Evolutionary conservation across 1,140 invertebrate species (phyloP).

Genomic region (Psilanteris sp.): DNA sequence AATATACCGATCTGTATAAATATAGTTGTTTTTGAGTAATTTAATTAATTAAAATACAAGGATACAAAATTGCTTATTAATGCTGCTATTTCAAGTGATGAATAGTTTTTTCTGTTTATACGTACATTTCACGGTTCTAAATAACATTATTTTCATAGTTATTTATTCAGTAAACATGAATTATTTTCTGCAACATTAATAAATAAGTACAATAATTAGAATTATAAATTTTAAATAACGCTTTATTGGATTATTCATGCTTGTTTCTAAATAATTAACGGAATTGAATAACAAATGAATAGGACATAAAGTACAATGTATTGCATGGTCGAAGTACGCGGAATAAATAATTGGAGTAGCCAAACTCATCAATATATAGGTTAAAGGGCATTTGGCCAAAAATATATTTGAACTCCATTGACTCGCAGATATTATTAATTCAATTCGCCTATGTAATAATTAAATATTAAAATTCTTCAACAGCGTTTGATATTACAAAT

Average conservation of each 20-base stretch:
- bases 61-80: slow-evolving; percentile 12
- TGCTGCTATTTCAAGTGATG: slow-evolving; percentile 30
- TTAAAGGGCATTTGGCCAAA: slow-evolving; percentile 40
- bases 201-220: background rate
- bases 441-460: background rate
- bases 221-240: slow-evolving; percentile 1
- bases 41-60: no score
- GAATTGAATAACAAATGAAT: slow-evolving; percentile 25
- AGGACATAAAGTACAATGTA: slow-evolving; percentile 8
- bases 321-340: slow-evolving; percentile 9
- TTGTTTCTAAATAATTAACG: slow-evolving; percentile 14
- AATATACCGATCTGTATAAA: no score
- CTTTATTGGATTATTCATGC: slow-evolving; percentile 8
- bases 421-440: slow-evolving; percentile 12
- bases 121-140: no score
- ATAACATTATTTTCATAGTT: no score
- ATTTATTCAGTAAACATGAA: no score
- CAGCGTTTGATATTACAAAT: slow-evolving; percentile 14
- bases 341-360: slow-evolving; percentile 28
- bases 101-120: slow-evolving; percentile 5
- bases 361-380: slow-evolving; percentile 17
- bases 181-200: no score
- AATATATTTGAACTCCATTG: slow-evolving; percentile 17
- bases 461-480: slow-evolving; percentile 15
- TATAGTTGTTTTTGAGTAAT: no score